Percentiles rank a stretch among this genome's conserved stretches.
These are phyloP conservation scores for Prosapia bicincta DNA, from an alignment of 2,888 invertebrate genomes.

Conservation along the genomic window DNA sequence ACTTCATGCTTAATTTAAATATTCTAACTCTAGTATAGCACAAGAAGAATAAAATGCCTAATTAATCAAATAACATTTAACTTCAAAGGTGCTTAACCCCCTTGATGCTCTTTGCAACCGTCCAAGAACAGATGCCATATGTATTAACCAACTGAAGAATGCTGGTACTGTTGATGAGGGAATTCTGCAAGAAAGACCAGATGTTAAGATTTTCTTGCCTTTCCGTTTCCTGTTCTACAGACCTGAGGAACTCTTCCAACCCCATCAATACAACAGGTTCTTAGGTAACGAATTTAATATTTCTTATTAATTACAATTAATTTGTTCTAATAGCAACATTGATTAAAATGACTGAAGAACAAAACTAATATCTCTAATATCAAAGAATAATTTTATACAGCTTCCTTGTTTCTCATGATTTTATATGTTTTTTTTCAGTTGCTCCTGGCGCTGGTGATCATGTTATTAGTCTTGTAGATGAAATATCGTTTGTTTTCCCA, in stretches of 20 bases:
- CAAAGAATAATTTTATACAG: too few relatives aligned
- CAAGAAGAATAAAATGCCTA: too few relatives aligned
- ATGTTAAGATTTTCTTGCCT: slow-evolving; percentile 86
- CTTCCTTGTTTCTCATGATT: too few relatives aligned
- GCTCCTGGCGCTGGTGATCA: slow-evolving; percentile 69
- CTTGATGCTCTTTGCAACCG: slow-evolving; percentile 82
- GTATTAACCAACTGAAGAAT: slow-evolving; percentile 82
- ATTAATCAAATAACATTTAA: too few relatives aligned
- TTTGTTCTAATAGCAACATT: too few relatives aligned
- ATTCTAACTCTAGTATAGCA: too few relatives aligned
- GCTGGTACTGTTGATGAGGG: slow-evolving; percentile 73
- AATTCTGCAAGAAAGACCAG: slow-evolving; percentile 74
- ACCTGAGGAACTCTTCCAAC: slow-evolving; percentile 81
- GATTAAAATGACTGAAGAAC: too few relatives aligned
- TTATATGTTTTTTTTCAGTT: slow-evolving; percentile 54
- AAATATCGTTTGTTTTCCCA: slow-evolving; percentile 72
- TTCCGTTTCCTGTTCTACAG: slow-evolving; percentile 85
- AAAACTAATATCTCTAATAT: too few relatives aligned
- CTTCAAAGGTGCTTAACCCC: slow-evolving; percentile 79
- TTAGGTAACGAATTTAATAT: slow-evolving; percentile 69
- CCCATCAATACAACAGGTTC: slow-evolving; percentile 82
- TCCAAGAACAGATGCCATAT: slow-evolving; percentile 74
- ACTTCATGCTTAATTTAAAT: too few relatives aligned
- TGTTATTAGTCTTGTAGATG: slow-evolving; percentile 71
- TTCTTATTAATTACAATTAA: too few relatives aligned